Base-by-base conservation (phyloP, 1,140 invertebrate genomes). In the Glossosoma conforme region DNA sequence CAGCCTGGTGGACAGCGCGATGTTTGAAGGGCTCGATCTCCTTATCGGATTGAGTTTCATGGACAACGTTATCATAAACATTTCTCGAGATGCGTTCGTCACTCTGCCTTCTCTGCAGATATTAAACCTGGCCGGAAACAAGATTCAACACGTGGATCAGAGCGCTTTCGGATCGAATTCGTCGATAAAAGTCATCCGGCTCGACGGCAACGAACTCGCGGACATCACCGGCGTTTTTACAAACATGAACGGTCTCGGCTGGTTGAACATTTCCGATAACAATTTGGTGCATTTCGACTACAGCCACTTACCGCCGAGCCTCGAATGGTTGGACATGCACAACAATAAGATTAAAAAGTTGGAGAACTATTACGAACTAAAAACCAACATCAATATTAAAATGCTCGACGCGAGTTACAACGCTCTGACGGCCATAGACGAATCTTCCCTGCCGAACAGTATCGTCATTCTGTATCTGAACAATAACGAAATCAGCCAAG, bases 321-420 rank as follows among this genome's bases (percentile, higher is more conserved):
- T 86, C 8, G 82, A 85, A 67, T 86, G 83, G 82, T 66, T 86
- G 17, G 84, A 86, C 61, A 79, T 86, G 72, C 82, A 84, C 60
- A 75, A 81, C 63, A 86, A 87, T 65, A 72, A 78, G 64, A 80
- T 87, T 53, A 73, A 78, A 43, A 81, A 83, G 58, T 67, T 86
- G 32, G 81, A 80, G 44, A 86, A 87, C 67, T 84, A 83, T 59
- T 91, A 90, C 63, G 83, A 84, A 60, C 66, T 85, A 8, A 80
- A 79, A 61, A 78, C 83, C 48, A 82, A 81, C 65, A 80, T 85
- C 61, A 79, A 80, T 22, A 82, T 91, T 1, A 88, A 87, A 66
- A 86, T 86, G 77, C 72, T 91, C 9, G 87, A 90, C 65, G 84
- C 80, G 2, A 87, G 85, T 66, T 81, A 80, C 65, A 91, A 90